phyloP scores from a whole-genome alignment of 2,888 invertebrate genomes.

The Clitarchus hookeri region DNA sequence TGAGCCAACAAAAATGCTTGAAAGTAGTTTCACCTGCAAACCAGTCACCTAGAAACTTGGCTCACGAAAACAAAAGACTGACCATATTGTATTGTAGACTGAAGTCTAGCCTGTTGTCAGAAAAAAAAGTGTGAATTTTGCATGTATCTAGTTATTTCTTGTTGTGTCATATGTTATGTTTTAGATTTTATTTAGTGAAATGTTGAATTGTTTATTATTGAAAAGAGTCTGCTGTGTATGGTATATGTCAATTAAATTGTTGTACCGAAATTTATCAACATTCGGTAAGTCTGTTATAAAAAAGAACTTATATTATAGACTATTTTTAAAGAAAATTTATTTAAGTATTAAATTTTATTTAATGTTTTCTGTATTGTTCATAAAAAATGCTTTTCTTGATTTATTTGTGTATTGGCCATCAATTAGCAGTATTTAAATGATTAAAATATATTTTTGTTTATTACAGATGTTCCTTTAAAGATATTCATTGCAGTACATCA shows the following conservation, averaged over 20 bases:
- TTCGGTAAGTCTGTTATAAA: neutral
- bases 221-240: neutral
- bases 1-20: neutral
- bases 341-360: neutral
- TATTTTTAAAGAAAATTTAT: neutral
- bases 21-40: neutral
- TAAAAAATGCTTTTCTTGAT: neutral
- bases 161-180: neutral
- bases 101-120: neutral
- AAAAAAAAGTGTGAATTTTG: neutral
- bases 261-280: neutral
- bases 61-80: neutral
- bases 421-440: constrained; percentile 14
- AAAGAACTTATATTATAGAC: neutral
- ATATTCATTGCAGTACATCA: neutral
- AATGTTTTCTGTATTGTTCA: neutral
- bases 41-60: neutral
- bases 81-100: neutral
- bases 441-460: constrained; percentile 11
- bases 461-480: neutral
- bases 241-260: constrained; percentile 2
- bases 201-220: neutral
- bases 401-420: neutral
- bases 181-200: neutral
- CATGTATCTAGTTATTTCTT: neutral